Conservation (phyloP, 1,140 invertebrate genomes). For the Trachymyrmex cornetzi region DNA sequence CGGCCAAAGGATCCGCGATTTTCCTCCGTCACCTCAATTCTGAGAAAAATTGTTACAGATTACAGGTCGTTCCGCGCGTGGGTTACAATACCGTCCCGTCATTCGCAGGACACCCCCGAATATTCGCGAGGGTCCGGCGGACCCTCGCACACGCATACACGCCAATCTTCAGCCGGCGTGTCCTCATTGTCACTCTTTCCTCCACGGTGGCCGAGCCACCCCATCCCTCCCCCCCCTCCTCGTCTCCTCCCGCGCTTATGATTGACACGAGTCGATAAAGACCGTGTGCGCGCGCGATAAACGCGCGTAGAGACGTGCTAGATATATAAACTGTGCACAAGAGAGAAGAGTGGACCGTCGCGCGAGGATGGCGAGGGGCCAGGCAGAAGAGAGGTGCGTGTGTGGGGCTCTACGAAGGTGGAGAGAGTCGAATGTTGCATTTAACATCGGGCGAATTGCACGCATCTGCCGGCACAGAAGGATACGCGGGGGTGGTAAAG, state of each 20-base stretch:
- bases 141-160: constrained; percentile 28
- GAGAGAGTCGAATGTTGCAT: constrained; percentile 82
- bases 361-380: neutral
- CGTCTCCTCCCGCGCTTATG: constrained; percentile 64
- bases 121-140: constrained; percentile 33
- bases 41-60: constrained; percentile 10
- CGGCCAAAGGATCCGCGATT: neutral
- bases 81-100: constrained; percentile 50
- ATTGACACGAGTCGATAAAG: constrained; percentile 85
- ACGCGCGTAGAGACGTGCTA: constrained; percentile 71
- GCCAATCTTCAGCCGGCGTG: constrained; percentile 58
- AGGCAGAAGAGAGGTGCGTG: neutral
- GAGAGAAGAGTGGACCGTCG: neutral
- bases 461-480: constrained; percentile 72
- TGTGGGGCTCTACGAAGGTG: constrained; percentile 63
- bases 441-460: constrained; percentile 83
- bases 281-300: constrained; percentile 81
- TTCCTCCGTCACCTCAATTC: neutral
- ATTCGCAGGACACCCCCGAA: constrained; percentile 38
- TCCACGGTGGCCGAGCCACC: neutral
- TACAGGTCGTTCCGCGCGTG: neutral
- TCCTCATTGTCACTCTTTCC: constrained; percentile 66
- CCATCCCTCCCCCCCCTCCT: neutral
- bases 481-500: constrained; percentile 51
- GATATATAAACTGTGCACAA: constrained; percentile 68